Percentiles rank a stretch among this genome's conserved stretches.
phyloP scores from a whole-genome alignment of 2,888 invertebrate species.

The Ochropleura plecta region DNA sequence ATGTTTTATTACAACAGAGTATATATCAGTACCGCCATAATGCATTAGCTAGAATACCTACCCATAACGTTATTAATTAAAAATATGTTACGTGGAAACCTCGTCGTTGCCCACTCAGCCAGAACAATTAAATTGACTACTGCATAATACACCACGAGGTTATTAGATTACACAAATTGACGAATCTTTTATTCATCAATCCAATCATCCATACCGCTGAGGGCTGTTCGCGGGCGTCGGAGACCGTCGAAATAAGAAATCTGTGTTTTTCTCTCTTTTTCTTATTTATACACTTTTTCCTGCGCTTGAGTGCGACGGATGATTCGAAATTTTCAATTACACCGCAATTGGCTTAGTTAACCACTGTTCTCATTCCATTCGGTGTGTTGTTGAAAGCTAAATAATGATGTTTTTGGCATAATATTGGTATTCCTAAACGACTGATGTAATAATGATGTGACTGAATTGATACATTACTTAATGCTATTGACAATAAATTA shows the following conservation, averaged over 20 bases:
- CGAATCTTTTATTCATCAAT: constrained; percentile 88
- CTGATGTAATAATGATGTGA: constrained; percentile 40
- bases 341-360: constrained; percentile 87
- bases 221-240: constrained; percentile 86
- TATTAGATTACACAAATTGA: constrained; percentile 89
- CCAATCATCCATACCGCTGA: constrained; percentile 86
- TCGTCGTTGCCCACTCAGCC: constrained; percentile 60
- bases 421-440: constrained; percentile 38
- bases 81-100: constrained; percentile 56
- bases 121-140: constrained; percentile 82
- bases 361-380: constrained; percentile 76
- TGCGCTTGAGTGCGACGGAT: constrained; percentile 64
- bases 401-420: constrained; percentile 60
- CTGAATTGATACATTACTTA: constrained; percentile 20
- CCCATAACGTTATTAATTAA: constrained; percentile 49
- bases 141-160: constrained; percentile 83
- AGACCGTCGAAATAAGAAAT: constrained; percentile 80
- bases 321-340: constrained; percentile 74
- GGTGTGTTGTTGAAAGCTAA: constrained; percentile 56
- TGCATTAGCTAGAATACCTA: constrained; percentile 9
- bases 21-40: background rate
- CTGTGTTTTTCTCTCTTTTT: constrained; percentile 67
- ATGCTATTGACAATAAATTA: constrained; percentile 19
- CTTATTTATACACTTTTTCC: constrained; percentile 53
- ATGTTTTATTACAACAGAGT: background rate